Base-by-base conservation (phyloP, 2,113 vertebrate species). In the Edolisoma coerulescens region DNA sequence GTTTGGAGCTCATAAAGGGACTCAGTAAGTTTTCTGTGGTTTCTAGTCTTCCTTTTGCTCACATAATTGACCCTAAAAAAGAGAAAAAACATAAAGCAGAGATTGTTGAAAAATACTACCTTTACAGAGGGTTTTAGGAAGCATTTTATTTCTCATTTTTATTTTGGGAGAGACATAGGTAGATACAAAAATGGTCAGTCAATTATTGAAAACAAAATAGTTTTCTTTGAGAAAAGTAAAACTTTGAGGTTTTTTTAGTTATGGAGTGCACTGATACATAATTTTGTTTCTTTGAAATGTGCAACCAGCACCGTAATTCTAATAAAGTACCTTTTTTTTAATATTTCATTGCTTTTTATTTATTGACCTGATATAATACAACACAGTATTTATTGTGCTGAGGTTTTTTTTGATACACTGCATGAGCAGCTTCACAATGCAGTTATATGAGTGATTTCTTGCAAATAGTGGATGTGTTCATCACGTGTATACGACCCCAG, bases 301-400 rank as follows among this genome's bases (percentile, higher is more conserved):
- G 23, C 30, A 95, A 18, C 18, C 30, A 61, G 22, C 50, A 57
- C 67, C 67, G 32, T 75, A 85, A 94, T 59, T 94, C 30, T 77
- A 53, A 77, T 63, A 85, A 84, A 82, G 10, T 39, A 41, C 39
- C 50, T 54, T 69, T 75, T 84, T 54, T 4, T 3, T 3, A 74
- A 50, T 80, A 94, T 93, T 91, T 44, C 16, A 54, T 59, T 92
- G n/a, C 30, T 95, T 87, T 76, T 10, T 87, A 86, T 95, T 96
- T 96, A 85, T 89, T 91, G 52, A 70, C 78, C 45, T 70, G 49
- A 50, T 81, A 73, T 79, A 94, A 56, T 45, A 27, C 35, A 90
- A 59, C n/a, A 42, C 11, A 71, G 13, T 94, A 93, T 85, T 93
- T 94, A 70, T 73, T 87, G 16, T 83, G 50, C 7, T 47, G 21